Percentiles rank a stretch among this genome's conserved stretches.
Evolutionary conservation across 2,113 vertebrate genomes (phyloP).

Genomic region (Brachypteracias leptosomus): DNA sequence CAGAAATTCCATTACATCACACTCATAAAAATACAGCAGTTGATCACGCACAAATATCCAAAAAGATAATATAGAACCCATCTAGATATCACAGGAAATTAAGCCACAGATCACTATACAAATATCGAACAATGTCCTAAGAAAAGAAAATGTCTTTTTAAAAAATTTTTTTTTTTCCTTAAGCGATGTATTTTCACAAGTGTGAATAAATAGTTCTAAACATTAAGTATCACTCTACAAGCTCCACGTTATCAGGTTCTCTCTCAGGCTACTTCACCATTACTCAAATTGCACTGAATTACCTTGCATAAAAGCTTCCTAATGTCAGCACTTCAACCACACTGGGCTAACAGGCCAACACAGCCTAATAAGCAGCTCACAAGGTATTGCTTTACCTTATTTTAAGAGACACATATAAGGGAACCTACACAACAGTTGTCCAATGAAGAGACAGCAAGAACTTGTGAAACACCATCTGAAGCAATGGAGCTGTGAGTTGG

Average conservation of each 20-base stretch:
- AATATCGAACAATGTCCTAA: constrained; percentile 43
- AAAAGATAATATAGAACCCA: constrained; percentile 52
- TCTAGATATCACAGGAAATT: constrained; percentile 46
- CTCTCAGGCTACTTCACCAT: constrained; percentile 17
- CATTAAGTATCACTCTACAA: neutral
- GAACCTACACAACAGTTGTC: neutral
- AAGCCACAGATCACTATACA: constrained; percentile 60
- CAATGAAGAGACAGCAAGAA: constrained; percentile 8
- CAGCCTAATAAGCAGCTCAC: constrained; percentile 23
- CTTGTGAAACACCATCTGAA: constrained; percentile 18
- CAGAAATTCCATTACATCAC: constrained; percentile 47
- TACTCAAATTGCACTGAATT: neutral
- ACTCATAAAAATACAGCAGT: constrained; percentile 58
- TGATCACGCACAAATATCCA: constrained; percentile 40
- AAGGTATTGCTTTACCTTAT: constrained; percentile 47
- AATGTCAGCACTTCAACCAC: neutral
- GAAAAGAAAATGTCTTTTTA: constrained; percentile 22
- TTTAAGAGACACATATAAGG: neutral
- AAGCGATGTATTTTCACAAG: constrained; percentile 45
- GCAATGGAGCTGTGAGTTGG: constrained; percentile 34
- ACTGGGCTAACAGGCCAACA: neutral
- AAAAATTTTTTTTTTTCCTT: neutral
- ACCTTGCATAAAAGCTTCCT: neutral
- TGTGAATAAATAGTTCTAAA: constrained; percentile 41
- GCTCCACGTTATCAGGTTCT: constrained; percentile 42